phyloP scores from a whole-genome alignment of 1,140 invertebrate genomes.

The Hyles euphorbiae region DNA sequence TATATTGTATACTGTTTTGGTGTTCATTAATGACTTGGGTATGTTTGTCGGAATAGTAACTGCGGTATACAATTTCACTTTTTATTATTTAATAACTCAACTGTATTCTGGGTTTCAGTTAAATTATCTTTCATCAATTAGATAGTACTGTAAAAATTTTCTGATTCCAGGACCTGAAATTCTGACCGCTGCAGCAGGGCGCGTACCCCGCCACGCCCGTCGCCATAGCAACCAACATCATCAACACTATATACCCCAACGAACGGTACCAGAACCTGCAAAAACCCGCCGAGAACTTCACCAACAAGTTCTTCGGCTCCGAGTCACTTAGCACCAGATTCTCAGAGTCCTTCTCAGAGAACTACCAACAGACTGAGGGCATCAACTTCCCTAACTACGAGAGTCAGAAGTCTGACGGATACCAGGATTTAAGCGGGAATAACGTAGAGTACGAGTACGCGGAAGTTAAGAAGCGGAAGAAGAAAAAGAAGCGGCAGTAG shows the following conservation, averaged over 20 bases:
- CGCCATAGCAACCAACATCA: slow-evolving; percentile 62
- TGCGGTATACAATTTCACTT: no score
- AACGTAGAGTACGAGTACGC: slow-evolving; percentile 41
- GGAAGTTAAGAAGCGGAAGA: slow-evolving; percentile 45
- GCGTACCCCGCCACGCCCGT: slow-evolving; percentile 55
- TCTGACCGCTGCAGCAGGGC: slow-evolving; percentile 73
- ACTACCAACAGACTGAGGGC: slow-evolving; percentile 58
- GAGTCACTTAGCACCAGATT: slow-evolving; percentile 54
- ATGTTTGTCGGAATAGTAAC: no score
- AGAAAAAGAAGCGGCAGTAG: slow-evolving; percentile 36
- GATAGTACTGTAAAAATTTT: no score
- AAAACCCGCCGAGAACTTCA: slow-evolving; percentile 29
- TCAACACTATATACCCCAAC: slow-evolving; percentile 59
- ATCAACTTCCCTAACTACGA: slow-evolving; percentile 59
- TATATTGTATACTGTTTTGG: no score
- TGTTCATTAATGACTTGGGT: no score
- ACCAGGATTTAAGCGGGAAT: slow-evolving; percentile 61
- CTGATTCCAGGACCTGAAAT: slow-evolving; percentile 72
- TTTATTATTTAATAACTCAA: no score
- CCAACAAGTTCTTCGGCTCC: slow-evolving; percentile 58
- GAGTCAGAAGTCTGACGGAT: slow-evolving; percentile 44
- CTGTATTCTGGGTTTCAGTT: no score
- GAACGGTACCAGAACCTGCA: slow-evolving; percentile 60
- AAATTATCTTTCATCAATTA: no score
- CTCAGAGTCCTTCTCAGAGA: slow-evolving; percentile 56